A percentile compares a stretch with the other conserved stretches of the same genome.
Evolutionary conservation across 2,797 vertebrate genomes (phyloP).

Genomic region (Garrulus glandarius): DNA sequence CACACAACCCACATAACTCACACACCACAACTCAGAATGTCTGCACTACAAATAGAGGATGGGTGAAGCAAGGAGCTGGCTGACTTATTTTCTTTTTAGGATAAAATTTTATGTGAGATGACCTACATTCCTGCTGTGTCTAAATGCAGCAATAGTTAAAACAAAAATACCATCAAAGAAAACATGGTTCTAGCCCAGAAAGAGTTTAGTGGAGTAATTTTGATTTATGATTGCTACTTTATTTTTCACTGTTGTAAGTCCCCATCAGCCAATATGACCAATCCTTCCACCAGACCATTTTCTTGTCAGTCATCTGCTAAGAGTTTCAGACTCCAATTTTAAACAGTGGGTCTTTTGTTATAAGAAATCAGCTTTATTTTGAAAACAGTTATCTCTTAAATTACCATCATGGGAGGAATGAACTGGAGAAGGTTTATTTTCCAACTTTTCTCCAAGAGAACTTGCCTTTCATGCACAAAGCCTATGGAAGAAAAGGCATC

Average conservation of each 20-base stretch:
- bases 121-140: neutral
- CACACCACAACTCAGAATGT: neutral
- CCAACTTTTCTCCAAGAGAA: constrained; percentile 31
- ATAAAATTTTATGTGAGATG: neutral
- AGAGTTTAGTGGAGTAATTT: neutral
- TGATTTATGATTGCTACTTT: neutral
- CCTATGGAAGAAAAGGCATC: constrained; percentile 33
- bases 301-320: neutral
- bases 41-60: neutral
- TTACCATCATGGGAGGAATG: constrained; percentile 12
- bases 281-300: neutral
- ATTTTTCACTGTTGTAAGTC: neutral
- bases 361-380: constrained; percentile 55
- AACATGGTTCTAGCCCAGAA: neutral
- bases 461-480: constrained; percentile 52
- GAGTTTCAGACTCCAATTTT: neutral
- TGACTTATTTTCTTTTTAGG: neutral
- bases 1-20: accelerated
- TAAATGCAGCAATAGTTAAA: neutral
- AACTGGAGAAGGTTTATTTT: neutral
- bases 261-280: neutral
- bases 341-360: constrained; percentile 1
- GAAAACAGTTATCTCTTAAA: constrained; percentile 58
- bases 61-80: neutral
- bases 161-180: neutral